phyloP scores from a whole-genome alignment of 23 tunicate species.

The Styela plicata region DNA sequence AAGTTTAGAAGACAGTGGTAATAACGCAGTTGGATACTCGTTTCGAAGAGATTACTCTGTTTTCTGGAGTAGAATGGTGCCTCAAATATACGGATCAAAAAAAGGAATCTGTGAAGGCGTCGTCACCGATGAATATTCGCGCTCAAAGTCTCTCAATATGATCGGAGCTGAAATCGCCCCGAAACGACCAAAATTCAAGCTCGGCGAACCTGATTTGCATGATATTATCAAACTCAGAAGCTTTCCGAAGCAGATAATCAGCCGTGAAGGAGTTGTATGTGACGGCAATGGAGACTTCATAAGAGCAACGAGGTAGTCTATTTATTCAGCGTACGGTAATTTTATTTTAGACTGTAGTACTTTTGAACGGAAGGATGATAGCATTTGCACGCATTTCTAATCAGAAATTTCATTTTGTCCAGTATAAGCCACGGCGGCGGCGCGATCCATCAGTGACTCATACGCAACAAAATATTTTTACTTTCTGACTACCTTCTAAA shows the following conservation, averaged over 20 bases:
- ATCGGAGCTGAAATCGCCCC: background rate
- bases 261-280: slow-evolving; percentile 9
- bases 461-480: too few species aligned
- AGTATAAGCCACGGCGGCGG: too few species aligned
- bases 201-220: background rate
- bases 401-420: too few species aligned
- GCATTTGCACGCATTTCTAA: too few species aligned
- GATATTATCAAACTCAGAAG: background rate
- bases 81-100: slow-evolving; percentile 38
- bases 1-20: slow-evolving; percentile 35
- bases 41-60: slow-evolving; percentile 30
- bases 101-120: slow-evolving; percentile 4
- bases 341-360: too few species aligned
- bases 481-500: too few species aligned
- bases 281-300: slow-evolving; percentile 26
- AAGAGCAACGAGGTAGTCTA: slow-evolving; percentile 33
- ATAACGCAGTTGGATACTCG: slow-evolving; percentile 24
- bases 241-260: background rate
- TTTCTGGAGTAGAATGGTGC: slow-evolving; percentile 44
- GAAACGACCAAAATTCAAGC: slow-evolving; percentile 1
- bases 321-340: too few species aligned
- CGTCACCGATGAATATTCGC: background rate
- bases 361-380: too few species aligned
- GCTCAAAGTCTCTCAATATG: background rate
- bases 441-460: too few species aligned